These are phyloP conservation scores for Pemphigus obesinymphae DNA, from an alignment of 1,140 invertebrate genomes.

Conservation along the genomic window DNA sequence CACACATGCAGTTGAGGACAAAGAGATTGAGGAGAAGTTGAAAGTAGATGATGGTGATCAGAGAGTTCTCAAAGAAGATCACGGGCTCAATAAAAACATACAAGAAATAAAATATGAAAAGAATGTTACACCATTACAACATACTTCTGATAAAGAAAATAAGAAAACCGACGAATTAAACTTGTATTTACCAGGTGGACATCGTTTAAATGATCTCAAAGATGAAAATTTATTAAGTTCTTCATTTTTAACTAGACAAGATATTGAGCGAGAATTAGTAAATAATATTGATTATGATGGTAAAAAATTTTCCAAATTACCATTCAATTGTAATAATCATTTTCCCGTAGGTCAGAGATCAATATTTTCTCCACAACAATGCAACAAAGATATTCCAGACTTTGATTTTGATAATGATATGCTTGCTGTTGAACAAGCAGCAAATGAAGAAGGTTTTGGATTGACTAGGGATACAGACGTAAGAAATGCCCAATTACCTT, in stretches of 20 bases:
- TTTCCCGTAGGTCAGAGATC: conserved; percentile 51
- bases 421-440: conserved; percentile 58
- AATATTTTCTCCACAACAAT: conserved; percentile 66
- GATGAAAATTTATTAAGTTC: conserved; percentile 31
- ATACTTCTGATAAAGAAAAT: conserved; percentile 38
- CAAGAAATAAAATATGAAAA: conserved; percentile 24
- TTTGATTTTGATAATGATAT: conserved; percentile 64
- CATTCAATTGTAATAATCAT: conserved; percentile 50
- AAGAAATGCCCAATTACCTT: conserved; percentile 57
- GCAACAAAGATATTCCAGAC: conserved; percentile 53
- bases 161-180: conserved; percentile 38
- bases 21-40: conserved; percentile 38
- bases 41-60: conserved; percentile 24
- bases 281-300: conserved; percentile 9
- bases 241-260: conserved; percentile 37
- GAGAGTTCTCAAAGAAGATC: conserved; percentile 34
- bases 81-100: conserved; percentile 18
- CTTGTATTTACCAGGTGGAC: conserved; percentile 28
- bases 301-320: conserved; percentile 37
- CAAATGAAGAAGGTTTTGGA: conserved; percentile 60
- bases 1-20: conserved; percentile 37
- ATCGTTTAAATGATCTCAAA: conserved; percentile 38
- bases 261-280: conserved; percentile 29
- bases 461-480: conserved; percentile 58
- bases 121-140: neutral